Evolutionary conservation across 2,113 vertebrate species (phyloP).

Genomic region (Onychorhynchus coronatus): DNA sequence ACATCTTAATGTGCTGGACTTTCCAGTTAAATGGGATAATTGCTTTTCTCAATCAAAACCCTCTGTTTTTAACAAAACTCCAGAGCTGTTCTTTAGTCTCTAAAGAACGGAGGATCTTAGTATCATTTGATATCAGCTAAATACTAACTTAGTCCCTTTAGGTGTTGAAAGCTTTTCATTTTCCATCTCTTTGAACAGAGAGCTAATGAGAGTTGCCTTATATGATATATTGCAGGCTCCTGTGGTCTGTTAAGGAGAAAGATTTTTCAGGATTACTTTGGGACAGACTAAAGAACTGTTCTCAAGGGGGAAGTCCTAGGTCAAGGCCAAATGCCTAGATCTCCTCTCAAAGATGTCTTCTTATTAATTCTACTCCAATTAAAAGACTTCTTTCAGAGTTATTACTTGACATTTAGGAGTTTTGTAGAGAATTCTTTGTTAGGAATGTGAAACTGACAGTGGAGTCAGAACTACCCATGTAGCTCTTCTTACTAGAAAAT

Average conservation of each 20-base stretch:
- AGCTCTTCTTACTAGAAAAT: neutral
- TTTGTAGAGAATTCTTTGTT: neutral
- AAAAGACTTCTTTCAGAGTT: neutral
- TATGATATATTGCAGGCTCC: rapidly evolving
- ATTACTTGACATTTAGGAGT: neutral
- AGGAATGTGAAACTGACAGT: neutral
- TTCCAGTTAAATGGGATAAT: rapidly evolving
- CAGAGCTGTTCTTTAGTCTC: rapidly evolving
- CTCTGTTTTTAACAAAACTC: neutral
- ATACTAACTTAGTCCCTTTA: rapidly evolving
- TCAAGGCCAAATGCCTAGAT: neutral
- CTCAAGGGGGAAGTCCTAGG: neutral
- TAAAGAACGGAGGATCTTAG: rapidly evolving
- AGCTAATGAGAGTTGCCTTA: neutral
- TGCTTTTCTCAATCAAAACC: rapidly evolving
- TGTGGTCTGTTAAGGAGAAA: neutral
- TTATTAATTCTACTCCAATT: neutral
- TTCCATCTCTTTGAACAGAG: neutral
- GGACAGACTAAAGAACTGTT: neutral
- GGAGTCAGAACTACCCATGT: neutral
- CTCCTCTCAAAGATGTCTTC: neutral
- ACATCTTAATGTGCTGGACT: rapidly evolving
- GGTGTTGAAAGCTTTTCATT: neutral
- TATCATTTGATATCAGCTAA: rapidly evolving
- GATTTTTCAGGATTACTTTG: neutral